Percentiles rank a stretch among this genome's conserved stretches.
These are phyloP conservation scores for Drosophila borborema DNA, from an alignment of 2,888 invertebrate species.

Conservation along the genomic window DNA sequence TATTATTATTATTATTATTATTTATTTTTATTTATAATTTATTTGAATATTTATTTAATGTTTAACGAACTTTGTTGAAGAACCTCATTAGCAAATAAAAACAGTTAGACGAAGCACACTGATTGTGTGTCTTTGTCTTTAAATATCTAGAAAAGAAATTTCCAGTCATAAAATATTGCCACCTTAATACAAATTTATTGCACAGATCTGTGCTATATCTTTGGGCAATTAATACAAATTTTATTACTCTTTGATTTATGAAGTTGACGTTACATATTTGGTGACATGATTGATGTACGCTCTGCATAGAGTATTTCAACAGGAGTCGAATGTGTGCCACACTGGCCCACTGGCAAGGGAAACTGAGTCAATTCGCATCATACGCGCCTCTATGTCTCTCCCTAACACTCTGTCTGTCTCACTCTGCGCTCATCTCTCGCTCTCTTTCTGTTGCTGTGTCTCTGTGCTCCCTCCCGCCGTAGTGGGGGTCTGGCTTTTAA, in stretches of 20 bases:
- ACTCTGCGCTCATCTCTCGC: not conserved
- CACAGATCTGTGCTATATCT: too few relatives aligned
- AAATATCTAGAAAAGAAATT: too few relatives aligned
- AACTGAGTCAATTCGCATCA: conserved; percentile 21
- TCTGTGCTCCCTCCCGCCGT: not conserved
- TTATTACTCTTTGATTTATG: not conserved
- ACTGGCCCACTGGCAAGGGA: conserved; percentile 22
- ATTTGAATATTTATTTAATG: too few relatives aligned
- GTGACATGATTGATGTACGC: not conserved
- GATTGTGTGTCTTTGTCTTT: too few relatives aligned
- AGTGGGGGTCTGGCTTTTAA: conserved; percentile 42
- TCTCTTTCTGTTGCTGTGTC: not conserved
- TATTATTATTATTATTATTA: too few relatives aligned
- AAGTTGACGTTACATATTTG: not conserved
- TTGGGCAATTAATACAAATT: not conserved
- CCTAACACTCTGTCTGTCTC: conserved; percentile 1
- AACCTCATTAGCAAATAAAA: too few relatives aligned
- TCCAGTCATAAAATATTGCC: too few relatives aligned
- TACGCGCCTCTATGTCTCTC: conserved; percentile 7
- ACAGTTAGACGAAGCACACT: too few relatives aligned
- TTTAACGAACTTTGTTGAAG: too few relatives aligned
- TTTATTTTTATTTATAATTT: too few relatives aligned
- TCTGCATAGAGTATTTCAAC: not conserved
- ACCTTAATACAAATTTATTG: not conserved
- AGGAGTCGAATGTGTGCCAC: conserved; percentile 40